Base-by-base conservation (phyloP, 2,888 invertebrate species). In the Cephus sareptanus region DNA sequence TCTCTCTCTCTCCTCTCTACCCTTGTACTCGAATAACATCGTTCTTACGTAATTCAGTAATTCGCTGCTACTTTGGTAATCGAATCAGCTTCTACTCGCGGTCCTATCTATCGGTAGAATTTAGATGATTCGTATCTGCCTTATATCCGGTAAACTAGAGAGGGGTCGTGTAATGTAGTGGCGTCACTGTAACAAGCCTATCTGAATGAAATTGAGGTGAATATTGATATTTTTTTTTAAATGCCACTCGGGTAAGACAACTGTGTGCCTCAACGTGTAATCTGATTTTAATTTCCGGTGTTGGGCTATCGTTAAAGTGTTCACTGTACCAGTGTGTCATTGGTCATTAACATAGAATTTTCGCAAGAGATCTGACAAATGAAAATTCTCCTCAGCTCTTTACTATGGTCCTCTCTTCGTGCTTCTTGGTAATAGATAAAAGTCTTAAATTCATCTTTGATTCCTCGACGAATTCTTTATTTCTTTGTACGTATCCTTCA, bases 231-330 rank as follows among this genome's bases (percentile, higher is more conserved):
- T 35, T 35, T 35, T 35, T 35, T 34, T 34, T 34, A 0, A 56
- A 23, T 56, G 56, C 9, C 56, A 23, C 1, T 56, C 9, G 56
- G 56, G 56, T 56, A 23, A 56, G 74, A 80, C 76, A 85, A 82
- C 81, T 83, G 81, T 82, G 78, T 79, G 74, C 77, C 77, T 56
- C 23, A 23, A 23, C 9, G 56, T 56, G 56, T 23, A 56, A 23
- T 56, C 56, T 56, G 56, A 56, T 56, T 56, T 9, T 56, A 56
- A 56, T 23, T 82, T 78, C 77, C 76, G 82, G 81, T 81, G 79
- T 77, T 73, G 80, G 83, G 76, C 69, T 77, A 73, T 69, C 35
- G 77, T 75, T 69, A 78, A 78, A 71, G 34, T 79, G 56, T 77
- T 77, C 69, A 75, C 13, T 34, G 37, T 69, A 77, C 69, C 75